Base-by-base conservation (phyloP, 2,113 vertebrate species). In the Herpetotheres cachinnans region DNA sequence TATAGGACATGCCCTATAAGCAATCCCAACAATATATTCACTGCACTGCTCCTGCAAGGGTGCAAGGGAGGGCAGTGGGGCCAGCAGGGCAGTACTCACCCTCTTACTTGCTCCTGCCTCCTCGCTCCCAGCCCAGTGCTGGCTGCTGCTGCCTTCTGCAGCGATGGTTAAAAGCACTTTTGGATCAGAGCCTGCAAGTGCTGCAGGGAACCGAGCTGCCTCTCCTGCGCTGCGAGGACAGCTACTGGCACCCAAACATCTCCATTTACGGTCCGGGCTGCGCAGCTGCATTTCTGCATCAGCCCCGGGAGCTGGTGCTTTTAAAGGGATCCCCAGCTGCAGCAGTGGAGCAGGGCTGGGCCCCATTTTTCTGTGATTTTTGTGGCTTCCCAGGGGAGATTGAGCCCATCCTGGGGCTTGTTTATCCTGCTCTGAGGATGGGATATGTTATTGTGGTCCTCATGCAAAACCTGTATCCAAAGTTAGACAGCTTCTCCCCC, bases 191-290 rank as follows among this genome's bases (percentile, higher is more conserved):
- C 89, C 93, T 90, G 93, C 20, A 24, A n/a, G 47, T 16, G 0
- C 91, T 84, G 92, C 89, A 95, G 86, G 85, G 86, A 85, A 38
- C 8, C 0, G 13, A n/a, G 52, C 56, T 82, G 94, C 27, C 77
- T 97, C 65, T 82, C 30, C 49, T 4, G 0, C 65, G 16, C 1
- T 2, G 56, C 32, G 14, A 56, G 70, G 81, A 78, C 2, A 0
- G 77, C 89, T 89, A 42, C 93, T 82, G 84, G 79, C 94, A 97
- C 95, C 83, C 94, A 89, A 70, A 96, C 5, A 19, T 94, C 89
- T 97, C 96, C 97, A 97, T 97, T 91, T 97, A 96, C 4, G 86
- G 97, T 94, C 94, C 96, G 78, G 86, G 54, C 79, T 1, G 11
- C 0, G 1, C 0, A 6, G 86, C 85, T 90, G 76, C 65, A 30